phyloP scores from a whole-genome alignment of 2,797 vertebrate species.

The Neosilurus mollespiculum region DNA sequence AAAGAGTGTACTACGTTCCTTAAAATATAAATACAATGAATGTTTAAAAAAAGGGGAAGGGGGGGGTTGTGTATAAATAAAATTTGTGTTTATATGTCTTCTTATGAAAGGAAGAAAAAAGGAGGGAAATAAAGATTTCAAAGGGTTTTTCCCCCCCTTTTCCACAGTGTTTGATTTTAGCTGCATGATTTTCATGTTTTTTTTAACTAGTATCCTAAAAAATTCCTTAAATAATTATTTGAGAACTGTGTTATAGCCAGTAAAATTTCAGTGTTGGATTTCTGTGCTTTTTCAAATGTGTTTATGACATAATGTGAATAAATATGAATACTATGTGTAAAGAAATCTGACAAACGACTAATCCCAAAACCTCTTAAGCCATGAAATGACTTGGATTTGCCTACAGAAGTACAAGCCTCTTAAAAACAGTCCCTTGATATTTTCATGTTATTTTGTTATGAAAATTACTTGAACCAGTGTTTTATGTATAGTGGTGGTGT shows the following conservation, averaged over 20 bases:
- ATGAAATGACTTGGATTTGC: background rate
- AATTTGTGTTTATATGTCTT: background rate
- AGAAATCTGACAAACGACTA: background rate
- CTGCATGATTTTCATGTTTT: background rate
- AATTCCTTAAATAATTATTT: background rate
- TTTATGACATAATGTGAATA: background rate
- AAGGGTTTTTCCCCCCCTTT: background rate
- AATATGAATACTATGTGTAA: too few relatives aligned
- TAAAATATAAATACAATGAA: background rate
- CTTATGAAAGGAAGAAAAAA: background rate
- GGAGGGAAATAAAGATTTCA: background rate
- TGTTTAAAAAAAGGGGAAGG: background rate
- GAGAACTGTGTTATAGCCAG: background rate
- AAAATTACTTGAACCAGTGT: background rate
- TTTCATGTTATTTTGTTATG: slow-evolving; percentile 7
- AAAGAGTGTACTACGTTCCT: background rate
- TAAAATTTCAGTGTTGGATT: background rate
- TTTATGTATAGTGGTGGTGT: slow-evolving; percentile 26
- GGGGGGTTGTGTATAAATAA: background rate
- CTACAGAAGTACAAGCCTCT: background rate
- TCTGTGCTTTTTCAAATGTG: background rate
- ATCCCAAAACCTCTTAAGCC: background rate
- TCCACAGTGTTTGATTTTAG: background rate
- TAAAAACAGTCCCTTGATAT: background rate
- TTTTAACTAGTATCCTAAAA: background rate